Evolutionary conservation across 1,140 invertebrate species (phyloP), one percentile per base, ranked within the genome.

Genomic region (Armadillidium nasatum): DNA sequence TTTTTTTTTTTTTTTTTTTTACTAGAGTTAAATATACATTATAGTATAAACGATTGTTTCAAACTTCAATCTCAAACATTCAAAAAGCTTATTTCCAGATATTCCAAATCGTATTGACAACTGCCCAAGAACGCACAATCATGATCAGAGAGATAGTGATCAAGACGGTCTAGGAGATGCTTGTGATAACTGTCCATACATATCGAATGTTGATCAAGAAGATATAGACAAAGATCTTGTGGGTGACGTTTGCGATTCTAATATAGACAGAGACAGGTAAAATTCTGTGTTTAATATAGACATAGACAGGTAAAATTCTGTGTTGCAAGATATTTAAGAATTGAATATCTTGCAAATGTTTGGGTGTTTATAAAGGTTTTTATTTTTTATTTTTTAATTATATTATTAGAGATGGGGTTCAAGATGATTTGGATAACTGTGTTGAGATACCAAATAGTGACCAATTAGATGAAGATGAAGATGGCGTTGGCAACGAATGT

Each of bases 111-210:
- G 54, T 7, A 95, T 93, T 77, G 94, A 95, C 81, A 96, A 96
- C 83, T 96, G 94, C 83, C 89, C 88, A 0, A 86, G 85, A 54
- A 86, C 87, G 0, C 83, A 87, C 1, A 95, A 95, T 85, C 82
- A 87, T 0, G 89, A 94, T 83, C 94, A 95, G 83, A 82, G 84
- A 19, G 93, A 95, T 83, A 80, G 82, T 0, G 91, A 95, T 82
- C 85, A 86, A 6, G 92, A 95, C 83, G 90, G 91, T 0, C 83
- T 91, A 10, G 94, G 94, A 4, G 92, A 95, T 84, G 88, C 87
- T 4, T 95, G 94, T 77, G 91, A 94, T 82, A 95, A 96, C 84
- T 96, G 94, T 83, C 91, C 91, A 0, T 85, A 84, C 0, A 85
- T 89, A 2, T 86, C 89, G 0, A 96, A 96, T 87, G 85, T 89